Conservation (phyloP, 2,113 vertebrate species). For the Microcebus tavaratra region DNA sequence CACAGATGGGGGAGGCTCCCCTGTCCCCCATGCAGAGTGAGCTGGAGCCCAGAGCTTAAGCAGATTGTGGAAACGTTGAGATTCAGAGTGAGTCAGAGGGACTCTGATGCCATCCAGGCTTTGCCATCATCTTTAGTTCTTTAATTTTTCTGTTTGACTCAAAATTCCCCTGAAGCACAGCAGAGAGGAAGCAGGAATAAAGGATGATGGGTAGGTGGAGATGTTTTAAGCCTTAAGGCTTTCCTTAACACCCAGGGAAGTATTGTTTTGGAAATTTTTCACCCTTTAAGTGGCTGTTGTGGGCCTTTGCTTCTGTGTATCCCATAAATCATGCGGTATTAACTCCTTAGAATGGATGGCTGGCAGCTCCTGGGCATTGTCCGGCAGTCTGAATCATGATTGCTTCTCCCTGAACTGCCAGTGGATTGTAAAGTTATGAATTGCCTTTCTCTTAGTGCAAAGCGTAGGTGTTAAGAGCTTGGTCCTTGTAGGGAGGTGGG, state of each 20-base stretch:
- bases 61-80: background rate
- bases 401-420: background rate
- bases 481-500: background rate
- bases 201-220: background rate
- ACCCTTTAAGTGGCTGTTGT: background rate
- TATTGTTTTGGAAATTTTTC: background rate
- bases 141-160: background rate
- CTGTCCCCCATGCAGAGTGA: too few relatives aligned
- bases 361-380: slow-evolving; percentile 39
- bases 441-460: background rate
- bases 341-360: background rate
- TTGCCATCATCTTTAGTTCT: background rate
- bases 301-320: background rate
- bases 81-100: background rate
- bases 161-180: background rate
- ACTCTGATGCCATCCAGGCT: background rate
- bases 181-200: background rate
- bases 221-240: background rate
- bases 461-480: background rate
- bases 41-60: too few relatives aligned
- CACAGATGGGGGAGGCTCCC: fast-evolving
- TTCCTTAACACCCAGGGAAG: background rate
- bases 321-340: background rate
- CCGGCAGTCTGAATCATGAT: slow-evolving; percentile 62
- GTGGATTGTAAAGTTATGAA: background rate